These are phyloP conservation scores for Rhea americana DNA, from an alignment of 2,113 vertebrate genomes.

Conservation along the genomic window DNA sequence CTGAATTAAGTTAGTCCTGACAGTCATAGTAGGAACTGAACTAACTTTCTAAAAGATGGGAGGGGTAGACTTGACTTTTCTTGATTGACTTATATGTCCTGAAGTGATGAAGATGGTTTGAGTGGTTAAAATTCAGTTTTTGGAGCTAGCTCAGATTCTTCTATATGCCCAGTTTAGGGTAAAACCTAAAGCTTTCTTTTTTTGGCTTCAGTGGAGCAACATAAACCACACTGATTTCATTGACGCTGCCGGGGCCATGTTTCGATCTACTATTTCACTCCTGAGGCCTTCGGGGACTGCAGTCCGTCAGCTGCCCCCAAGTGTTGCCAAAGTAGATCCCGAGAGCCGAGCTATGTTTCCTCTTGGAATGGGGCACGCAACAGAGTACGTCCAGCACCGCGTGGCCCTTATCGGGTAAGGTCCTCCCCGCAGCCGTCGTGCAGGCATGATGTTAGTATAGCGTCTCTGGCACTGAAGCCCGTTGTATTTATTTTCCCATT, in stretches of 20 bases:
- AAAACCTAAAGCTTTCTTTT: background rate
- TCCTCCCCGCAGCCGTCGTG: rapidly evolving
- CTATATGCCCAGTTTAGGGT: background rate
- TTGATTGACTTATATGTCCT: background rate
- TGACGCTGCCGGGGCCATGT: conserved; percentile 84
- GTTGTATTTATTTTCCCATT: background rate
- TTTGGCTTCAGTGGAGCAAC: conserved; percentile 89
- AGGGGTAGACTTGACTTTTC: background rate
- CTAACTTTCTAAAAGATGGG: background rate
- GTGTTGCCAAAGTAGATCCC: conserved; percentile 84
- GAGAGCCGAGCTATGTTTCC: conserved; percentile 89
- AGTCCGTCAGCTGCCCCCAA: conserved; percentile 92
- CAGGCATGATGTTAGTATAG: background rate
- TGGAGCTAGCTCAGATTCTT: background rate
- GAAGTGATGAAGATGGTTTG: background rate
- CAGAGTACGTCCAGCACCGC: conserved; percentile 89
- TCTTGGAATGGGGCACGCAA: conserved; percentile 90
- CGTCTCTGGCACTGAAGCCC: background rate
- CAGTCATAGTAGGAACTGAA: background rate
- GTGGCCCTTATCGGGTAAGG: conserved; percentile 92
- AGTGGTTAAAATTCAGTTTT: background rate
- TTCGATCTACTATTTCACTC: conserved; percentile 81
- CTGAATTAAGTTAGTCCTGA: background rate
- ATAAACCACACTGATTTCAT: conserved; percentile 90
- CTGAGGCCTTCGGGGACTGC: conserved; percentile 86